phyloP scores from a whole-genome alignment of 1,140 invertebrate species.

The Aporrectodea caliginosa region DNA sequence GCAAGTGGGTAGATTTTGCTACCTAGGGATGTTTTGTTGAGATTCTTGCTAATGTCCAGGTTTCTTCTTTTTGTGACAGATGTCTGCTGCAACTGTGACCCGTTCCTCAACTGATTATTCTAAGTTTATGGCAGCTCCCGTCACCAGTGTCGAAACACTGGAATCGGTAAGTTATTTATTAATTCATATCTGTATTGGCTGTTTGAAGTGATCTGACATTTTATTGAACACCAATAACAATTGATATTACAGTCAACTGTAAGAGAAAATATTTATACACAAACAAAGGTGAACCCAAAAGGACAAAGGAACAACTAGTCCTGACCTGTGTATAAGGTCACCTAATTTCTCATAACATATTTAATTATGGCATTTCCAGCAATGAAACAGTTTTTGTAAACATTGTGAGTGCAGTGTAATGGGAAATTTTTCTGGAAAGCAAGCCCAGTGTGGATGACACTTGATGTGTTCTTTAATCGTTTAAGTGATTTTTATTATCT shows the following conservation, averaged over 20 bases:
- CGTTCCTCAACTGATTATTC: not conserved
- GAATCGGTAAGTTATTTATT: no score
- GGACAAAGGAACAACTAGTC: no score
- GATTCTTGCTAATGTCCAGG: not conserved
- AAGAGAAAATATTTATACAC: no score
- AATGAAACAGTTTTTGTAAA: not conserved
- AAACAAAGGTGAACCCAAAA: no score
- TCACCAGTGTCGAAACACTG: not conserved
- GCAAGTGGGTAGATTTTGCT: not conserved
- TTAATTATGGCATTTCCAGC: not conserved
- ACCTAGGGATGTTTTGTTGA: not conserved
- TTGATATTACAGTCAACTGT: no score
- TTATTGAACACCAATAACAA: no score
- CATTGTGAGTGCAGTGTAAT: no score
- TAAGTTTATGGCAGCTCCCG: not conserved
- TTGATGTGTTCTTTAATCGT: not conserved
- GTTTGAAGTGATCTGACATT: no score
- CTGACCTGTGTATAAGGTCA: not conserved
- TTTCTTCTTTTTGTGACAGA: not conserved
- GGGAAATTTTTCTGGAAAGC: no score
- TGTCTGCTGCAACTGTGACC: not conserved
- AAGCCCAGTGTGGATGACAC: no score
- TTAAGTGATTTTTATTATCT: not conserved
- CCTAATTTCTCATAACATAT: not conserved
- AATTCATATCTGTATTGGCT: no score